A percentile compares a stretch with the other conserved stretches of the same genome.
These are phyloP conservation scores for Coregonus clupeaformis DNA, from an alignment of 2,113 vertebrate species.

Conservation along the genomic window DNA sequence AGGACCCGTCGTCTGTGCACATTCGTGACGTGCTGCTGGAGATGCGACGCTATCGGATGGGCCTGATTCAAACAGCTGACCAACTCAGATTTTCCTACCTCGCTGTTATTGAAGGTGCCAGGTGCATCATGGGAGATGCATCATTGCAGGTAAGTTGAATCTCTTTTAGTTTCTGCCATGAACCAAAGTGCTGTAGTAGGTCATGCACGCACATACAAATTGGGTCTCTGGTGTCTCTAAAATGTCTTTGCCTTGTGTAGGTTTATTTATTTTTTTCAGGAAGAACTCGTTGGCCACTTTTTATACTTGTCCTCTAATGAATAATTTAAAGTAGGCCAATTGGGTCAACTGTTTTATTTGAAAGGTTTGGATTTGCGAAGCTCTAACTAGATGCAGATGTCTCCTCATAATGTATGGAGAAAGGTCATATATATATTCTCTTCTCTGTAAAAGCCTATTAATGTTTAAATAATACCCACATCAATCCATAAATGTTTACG, in stretches of 20 bases:
- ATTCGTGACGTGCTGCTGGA: conserved; percentile 92
- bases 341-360: too few species aligned
- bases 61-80: conserved; percentile 94
- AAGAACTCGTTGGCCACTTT: too few species aligned
- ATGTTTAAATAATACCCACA: not conserved
- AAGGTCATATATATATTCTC: not conserved
- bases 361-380: not conserved
- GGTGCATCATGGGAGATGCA: conserved; percentile 89
- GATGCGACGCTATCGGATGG: conserved; percentile 93
- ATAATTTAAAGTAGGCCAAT: too few species aligned
- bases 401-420: not conserved
- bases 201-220: too few species aligned
- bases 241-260: too few species aligned
- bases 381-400: not conserved
- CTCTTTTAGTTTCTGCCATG: not conserved
- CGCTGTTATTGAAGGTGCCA: conserved; percentile 93
- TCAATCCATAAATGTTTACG: conserved; percentile 10
- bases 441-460: not conserved
- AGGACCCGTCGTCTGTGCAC: conserved; percentile 89
- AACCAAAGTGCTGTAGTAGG: too few species aligned
- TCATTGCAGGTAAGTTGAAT: conserved; percentile 80
- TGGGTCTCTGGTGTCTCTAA: too few species aligned
- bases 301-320: too few species aligned
- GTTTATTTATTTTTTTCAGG: too few species aligned
- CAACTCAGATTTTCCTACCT: conserved; percentile 97